Conservation (phyloP, 1,140 invertebrate genomes). For the Lamellibrachia luymesi region DNA sequence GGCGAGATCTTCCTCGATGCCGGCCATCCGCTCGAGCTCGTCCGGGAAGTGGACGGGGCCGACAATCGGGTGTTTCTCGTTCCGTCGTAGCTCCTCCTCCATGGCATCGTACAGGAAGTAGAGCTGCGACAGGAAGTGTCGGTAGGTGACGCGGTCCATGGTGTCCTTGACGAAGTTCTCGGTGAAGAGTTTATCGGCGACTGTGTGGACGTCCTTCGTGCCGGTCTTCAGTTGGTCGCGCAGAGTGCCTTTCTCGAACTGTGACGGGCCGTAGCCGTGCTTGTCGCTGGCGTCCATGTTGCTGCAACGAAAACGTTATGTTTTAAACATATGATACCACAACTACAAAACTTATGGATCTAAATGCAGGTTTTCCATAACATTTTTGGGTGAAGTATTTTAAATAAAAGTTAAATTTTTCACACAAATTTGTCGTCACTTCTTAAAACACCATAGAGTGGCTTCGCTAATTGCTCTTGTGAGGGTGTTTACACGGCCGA, state of each 20-base stretch:
- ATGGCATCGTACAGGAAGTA: slow-evolving; percentile 12
- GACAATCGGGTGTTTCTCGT: neutral
- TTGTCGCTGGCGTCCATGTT: neutral
- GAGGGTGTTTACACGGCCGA: neutral
- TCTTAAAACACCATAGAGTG: neutral
- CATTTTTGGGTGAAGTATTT: no score
- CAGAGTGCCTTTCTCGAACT: neutral
- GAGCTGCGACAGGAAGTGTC: slow-evolving; percentile 6
- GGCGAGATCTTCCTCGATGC: slow-evolving; percentile 4
- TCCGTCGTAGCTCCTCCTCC: neutral
- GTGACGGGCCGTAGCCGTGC: neutral
- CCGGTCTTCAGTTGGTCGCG: neutral
- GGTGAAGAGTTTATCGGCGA: slow-evolving; percentile 11
- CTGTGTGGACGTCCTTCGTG: neutral
- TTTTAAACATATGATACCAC: neutral
- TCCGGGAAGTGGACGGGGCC: slow-evolving; percentile 14
- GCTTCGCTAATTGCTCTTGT: neutral
- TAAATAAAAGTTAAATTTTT: neutral
- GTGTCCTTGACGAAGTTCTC: neutral
- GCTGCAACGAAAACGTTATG: neutral
- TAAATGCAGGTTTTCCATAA: neutral
- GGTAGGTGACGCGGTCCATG: neutral
- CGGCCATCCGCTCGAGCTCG: neutral
- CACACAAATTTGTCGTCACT: neutral
- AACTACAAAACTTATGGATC: neutral